Base-by-base conservation (phyloP, 2,113 vertebrate species). In the Corythoichthys intestinalis region DNA sequence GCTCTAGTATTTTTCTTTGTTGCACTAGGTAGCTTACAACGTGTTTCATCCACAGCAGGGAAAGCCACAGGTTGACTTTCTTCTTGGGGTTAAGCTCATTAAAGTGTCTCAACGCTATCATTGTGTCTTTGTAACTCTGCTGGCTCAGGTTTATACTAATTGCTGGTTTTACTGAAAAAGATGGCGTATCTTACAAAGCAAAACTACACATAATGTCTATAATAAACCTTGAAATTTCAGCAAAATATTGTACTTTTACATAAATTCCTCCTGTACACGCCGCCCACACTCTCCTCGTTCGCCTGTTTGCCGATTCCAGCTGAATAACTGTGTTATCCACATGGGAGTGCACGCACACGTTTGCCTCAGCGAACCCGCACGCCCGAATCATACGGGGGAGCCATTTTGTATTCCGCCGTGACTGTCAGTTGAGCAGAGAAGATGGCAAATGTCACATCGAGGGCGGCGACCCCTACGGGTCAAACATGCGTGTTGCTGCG, bases 391-490 rank as follows among this genome's bases (percentile, higher is more conserved):
- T 74, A 75, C 65, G 78, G 74, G 66, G 69, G 62, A 64, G 53
- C 53, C 79, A 84, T 77, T 75, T 75, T 78, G 78, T 71, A 80
- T 79, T 82, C 63, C 59, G 47, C 63, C 71, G 75, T 81, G 72
- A 77, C 77, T 78, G 84, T 81, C 76, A 73, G 74, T 60, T 61
- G 72, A 79, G 71, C 76, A 75, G 69, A 6, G 71, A 66, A 61
- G 67, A 73, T 70, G 83, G 86, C 87, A 87, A 87, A 84, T 82
- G 86, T 85, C 85, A 81, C 54, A 48, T 76, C 73, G 53, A 56
- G 20, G 53, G 53, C 53, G 53, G 53, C 20, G 53, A 56, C 53
- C 53, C 86, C 80, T 67, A 60, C 62, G 0, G 6, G 73, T 35
- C 20, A 4, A 72, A 57, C 53, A 66, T 69, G 39, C 20, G 20